Base-by-base conservation (phyloP, 2,888 invertebrate genomes). In the Erebia ligea region DNA sequence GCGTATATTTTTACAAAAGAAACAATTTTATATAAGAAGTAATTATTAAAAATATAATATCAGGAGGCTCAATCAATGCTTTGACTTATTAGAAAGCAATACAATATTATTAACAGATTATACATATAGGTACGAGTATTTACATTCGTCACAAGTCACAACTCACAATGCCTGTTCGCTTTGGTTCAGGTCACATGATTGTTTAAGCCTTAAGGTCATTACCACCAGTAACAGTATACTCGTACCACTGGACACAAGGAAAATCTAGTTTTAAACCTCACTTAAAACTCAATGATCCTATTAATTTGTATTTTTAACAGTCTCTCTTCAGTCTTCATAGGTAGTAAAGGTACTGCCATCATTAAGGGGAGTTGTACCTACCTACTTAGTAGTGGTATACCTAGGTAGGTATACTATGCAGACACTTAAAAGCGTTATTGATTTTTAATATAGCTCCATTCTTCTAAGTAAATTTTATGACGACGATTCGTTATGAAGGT, bases 151-250 rank as follows among this genome's bases (percentile, higher is more conserved):
- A 17, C 50, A n/a, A n/a, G n/a, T n/a, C n/a, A 50, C 2, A 54
- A 17, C n/a, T n/a, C 1, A 56, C 34, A 58, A 42, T 5, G 4
- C 17, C 42, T 61, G 17, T 42, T 61, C 61, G 21, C 10, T 21
- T 21, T 13, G 11, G 61, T 61, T 17, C 42, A 11, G 15, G 48
- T 62, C 62, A 62, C 48, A 45, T 62, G 62, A 62, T 62, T 62
- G 15, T 62, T 62, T 62, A n/a, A n/a, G n/a, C n/a, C n/a, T n/a
- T n/a, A 48, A 62, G 62, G 62, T 62, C 62, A 62, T 21, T 62
- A 62, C 15, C 62, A 21, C 19, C 48, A 21, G 15, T 21, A 62
- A 11, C 48, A 21, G 15, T 21, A 62, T n/a, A 54, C 17, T 17
- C 17, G 10, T 2, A 3, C 11, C 11, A 11, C 45, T 45, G 45